Evolutionary conservation across 2,113 vertebrate genomes (phyloP), one percentile per base, ranked within the genome.

Genomic region (Gambusia holbrooki): DNA sequence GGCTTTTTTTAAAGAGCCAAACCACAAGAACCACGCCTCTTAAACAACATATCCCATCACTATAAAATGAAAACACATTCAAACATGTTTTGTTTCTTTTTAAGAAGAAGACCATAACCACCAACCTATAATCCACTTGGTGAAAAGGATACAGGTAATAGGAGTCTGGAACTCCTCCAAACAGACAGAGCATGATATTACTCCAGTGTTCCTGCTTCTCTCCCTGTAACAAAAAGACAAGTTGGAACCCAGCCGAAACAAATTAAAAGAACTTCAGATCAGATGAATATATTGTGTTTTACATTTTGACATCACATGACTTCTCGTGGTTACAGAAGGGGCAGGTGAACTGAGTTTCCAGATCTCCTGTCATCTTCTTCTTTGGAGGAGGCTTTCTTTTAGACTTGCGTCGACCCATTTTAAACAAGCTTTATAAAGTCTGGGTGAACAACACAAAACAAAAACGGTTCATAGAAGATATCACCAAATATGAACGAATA

Each of bases 261-360:
- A 54, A 1, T 25, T 9, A 54, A 54, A 54, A 54, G 19, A 25
- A 54, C 19, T 54, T 54, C 22, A n/a, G 45, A 54, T 25, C 51
- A 54, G 51, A 54, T 11, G 2, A 5, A n/a, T 2, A 2, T 13
- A 10, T n/a, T 7, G 5, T 51, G 25, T 10, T 0, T 67, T 93
- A 98, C 97, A 98, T 98, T 90, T 97, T 97, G 51, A 98, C 97
- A 0, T 98, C 97, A 61, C 97, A 98, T 2, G 97, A 97, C 80
- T 97, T 97, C 90, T 98, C 97, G 76, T 98, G 97, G 85, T 98
- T 98, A 86, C 97, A 98, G 92, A 98, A 98, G 0, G 97, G 97
- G 85, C 97, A 98, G 48, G 97, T 97, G 66, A 98, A 98, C 92
- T 97, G 96, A 25, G 94, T 95, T 61, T 97, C 97, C 84, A 97